These are phyloP conservation scores for Theropithecus gelada DNA, from an alignment of 2,113 vertebrate species.

Conservation along the genomic window DNA sequence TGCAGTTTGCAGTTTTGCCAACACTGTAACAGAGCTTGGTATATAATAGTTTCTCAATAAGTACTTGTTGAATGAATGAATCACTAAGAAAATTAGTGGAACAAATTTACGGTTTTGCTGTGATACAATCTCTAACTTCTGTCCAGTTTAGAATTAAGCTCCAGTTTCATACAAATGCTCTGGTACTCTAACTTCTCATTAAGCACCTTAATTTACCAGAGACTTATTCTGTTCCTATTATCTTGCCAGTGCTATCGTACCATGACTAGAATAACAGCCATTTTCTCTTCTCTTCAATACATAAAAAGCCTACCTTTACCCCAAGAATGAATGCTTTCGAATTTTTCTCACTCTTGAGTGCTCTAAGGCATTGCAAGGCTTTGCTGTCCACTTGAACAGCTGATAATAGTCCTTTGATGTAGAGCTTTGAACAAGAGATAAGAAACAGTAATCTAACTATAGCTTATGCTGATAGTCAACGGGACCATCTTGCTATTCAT, in stretches of 20 bases:
- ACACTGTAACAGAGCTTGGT: not conserved
- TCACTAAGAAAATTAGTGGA: constrained; percentile 23
- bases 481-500: constrained; percentile 76
- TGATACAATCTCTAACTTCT: not conserved
- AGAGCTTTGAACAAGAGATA: constrained; percentile 85
- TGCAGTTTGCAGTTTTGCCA: not conserved
- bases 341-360: constrained; percentile 55
- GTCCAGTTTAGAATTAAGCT: not conserved
- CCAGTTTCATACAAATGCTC: not conserved
- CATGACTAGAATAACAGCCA: not conserved
- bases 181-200: not conserved
- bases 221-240: not conserved
- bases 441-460: constrained; percentile 82
- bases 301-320: constrained; percentile 34
- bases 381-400: constrained; percentile 79
- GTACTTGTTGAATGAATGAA: not conserved
- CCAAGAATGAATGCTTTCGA: constrained; percentile 59
- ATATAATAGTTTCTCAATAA: constrained; percentile 7
- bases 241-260: not conserved
- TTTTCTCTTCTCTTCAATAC: constrained; percentile 43
- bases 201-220: not conserved
- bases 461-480: constrained; percentile 71
- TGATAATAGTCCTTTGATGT: constrained; percentile 85
- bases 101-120: not conserved
- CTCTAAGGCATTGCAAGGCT: constrained; percentile 70